Base-by-base conservation (phyloP, 2,888 invertebrate species). In the Lycophotia porphyrea region DNA sequence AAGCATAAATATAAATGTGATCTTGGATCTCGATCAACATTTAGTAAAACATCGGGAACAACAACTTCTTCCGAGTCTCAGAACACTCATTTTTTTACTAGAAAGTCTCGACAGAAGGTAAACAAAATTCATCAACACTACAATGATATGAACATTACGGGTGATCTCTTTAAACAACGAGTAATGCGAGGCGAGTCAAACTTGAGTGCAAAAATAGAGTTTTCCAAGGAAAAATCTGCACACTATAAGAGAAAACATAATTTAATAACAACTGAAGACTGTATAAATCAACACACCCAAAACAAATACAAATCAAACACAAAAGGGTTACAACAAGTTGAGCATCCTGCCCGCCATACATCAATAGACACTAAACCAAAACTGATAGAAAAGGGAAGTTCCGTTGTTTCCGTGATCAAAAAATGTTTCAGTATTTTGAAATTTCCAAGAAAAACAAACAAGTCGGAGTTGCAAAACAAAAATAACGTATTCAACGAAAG, bases 351-450 rank as follows among this genome's bases (percentile, higher is more conserved):
- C 5, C 5, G 49, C 5, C 58, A 69, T n/a, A 69, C 52, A 34
- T 36, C 44, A 76, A n/a, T 42, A 15, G 34, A 68, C 0, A 24
- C 24, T 24, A 71, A 71, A 64, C 24, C 18, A n/a, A 81, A 58
- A 72, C 34, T 11, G 31, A 74, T 72, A 61, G 67, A 78, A 76
- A 78, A 74, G 47, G 58, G 68, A 55, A 70, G 42, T 44, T 65
- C 49, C 58, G 34, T 81, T 44, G 68, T 75, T 58, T 77, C 88
- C 21, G 52, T 68, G 27, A 69, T 82, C 11, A 80, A 82, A 67
- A 73, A 44, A 74, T 88, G 77, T 80, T 78, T 84, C 44, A 82
- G 80, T 77, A 71, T 74, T 21, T 70, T 84, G 1, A 86, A 80
- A 31, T 71, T 86, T 42, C 69, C 76, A 61, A 81, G 74, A 36